Base-by-base conservation (phyloP, 2,888 invertebrate genomes). In the Polydrusus pterygomalis region DNA sequence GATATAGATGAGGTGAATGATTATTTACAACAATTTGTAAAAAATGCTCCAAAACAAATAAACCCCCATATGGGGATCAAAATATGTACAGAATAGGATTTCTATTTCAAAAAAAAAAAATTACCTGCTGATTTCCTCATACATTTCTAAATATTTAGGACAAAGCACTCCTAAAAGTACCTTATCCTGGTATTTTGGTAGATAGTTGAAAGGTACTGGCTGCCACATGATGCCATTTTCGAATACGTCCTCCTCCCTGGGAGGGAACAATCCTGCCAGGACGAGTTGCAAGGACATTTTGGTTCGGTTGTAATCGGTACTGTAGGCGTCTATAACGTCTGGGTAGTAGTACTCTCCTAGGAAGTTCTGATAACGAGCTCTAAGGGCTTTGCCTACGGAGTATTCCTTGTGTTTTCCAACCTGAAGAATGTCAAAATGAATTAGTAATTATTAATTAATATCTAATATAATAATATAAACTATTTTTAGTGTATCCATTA, bases 141-240 rank as follows among this genome's bases (percentile, higher is more conserved):
- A 82, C 20, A 82, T 69, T 18, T 78, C 54, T n/a, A 80, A 34
- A 58, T 81, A 83, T 11, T 71, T 62, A 3, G 82, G 83, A 70
- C 82, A 83, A 7, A 77, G 56, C 34, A 79, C 79, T 13, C 83
- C 74, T 10, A 74, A 56, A 1, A 74, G 25, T 5, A 74, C 70
- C 56, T 74, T 69, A 43, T 74, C 74, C 38, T 56, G 20, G 20
- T 75, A 15, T 34, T 65, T 75, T 3, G 91, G 90, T 80, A 91
- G 89, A 18, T 92, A 92, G 83, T 91, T 91, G 17, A 94, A 90
- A 10, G 94, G 93, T 73, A 94, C 91, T 9, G 95, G 95, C 81
- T 94, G 93, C 95, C 95, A 95, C 77, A 89, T 86, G 74, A 93
- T 85, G 1, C 78, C 75, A 6, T 85, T 80, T 80, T 90, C 90